Evolutionary conservation across 2,113 vertebrate genomes (phyloP), one percentile per base, ranked within the genome.

Genomic region (Cacatua alba): DNA sequence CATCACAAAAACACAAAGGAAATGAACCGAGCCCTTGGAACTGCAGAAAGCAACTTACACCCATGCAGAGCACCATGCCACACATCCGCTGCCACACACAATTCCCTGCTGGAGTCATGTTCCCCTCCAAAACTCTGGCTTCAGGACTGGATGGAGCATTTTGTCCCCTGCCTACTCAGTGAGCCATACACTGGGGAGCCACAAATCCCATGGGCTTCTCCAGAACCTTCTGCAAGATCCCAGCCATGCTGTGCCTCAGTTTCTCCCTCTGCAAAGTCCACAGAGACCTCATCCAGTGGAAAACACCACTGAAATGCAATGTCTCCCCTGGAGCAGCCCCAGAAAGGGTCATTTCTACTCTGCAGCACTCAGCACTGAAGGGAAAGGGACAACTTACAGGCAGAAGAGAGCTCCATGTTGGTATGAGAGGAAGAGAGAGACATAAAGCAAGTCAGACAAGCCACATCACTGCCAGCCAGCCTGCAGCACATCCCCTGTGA

Each of bases 231-330:
- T 55, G 33, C 21, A 19, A 39, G 17, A 43, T 43, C 51, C 43
- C 62, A 74, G 53, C 67, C 65, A 39, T 19, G 20, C 82, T 0
- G 14, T n/a, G 71, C 68, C 90, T 71, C 88, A 64, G 62, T 21
- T 67, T 74, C n/a, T 53, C 63, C 41, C 82, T 44, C 72, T 52
- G 52, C 60, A 85, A 57, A 80, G 75, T 62, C 76, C 79, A 29
- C 13, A 2, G 0, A 1, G 37, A 49, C 68, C n/a, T 17, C 48
- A 19, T 3, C 31, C 23, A 29, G 31, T 10, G n/a, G 59, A 71
- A 78, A 53, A 35, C 41, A 29, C 49, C 14, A 31, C 51, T 10
- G 23, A 64, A 43, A 68, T 0, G 1, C 4, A 15, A 9, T 1
- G 2, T 9, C 6, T 43, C 46, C 55, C 60, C 13, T 29, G 53